These are phyloP conservation scores for Quadroppia sp. DNA, from an alignment of 2,888 invertebrate genomes.

Conservation along the genomic window DNA sequence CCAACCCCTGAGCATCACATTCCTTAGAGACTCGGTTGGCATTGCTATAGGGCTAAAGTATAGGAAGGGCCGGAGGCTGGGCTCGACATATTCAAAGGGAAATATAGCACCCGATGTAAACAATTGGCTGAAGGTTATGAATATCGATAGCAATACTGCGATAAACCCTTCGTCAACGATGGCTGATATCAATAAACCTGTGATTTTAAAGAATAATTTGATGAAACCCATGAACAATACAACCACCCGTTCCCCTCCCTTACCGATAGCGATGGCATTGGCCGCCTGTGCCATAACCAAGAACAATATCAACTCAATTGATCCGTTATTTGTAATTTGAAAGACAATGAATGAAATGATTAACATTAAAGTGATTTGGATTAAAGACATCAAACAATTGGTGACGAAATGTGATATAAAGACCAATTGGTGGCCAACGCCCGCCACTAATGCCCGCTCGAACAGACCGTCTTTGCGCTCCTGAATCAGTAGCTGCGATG, in stretches of 20 bases:
- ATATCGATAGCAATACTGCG: conserved; percentile 29
- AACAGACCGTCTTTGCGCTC: conserved; percentile 42
- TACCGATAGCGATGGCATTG: conserved; percentile 24
- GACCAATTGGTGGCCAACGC: conserved; percentile 37
- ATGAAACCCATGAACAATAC: too few species aligned
- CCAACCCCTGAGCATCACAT: conserved; percentile 40
- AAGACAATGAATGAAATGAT: conserved; percentile 32
- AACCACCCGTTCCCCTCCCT: too few species aligned
- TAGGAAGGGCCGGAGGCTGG: not conserved
- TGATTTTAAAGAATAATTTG: not conserved
- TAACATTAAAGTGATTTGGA: conserved; percentile 12
- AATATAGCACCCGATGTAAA: conserved; percentile 34
- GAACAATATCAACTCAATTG: not conserved
- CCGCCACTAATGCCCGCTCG: conserved; percentile 38
- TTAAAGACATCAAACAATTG: conserved; percentile 33
- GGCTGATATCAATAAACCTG: conserved; percentile 36
- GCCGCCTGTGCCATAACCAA: conserved; percentile 32
- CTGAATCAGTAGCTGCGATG: conserved; percentile 32
- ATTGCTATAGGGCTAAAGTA: conserved; percentile 23
- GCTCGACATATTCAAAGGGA: conserved; percentile 21
- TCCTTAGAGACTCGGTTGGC: conserved; percentile 31
- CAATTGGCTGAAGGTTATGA: conserved; percentile 35
- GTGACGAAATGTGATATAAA: conserved; percentile 39
- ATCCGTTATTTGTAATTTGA: conserved; percentile 21
- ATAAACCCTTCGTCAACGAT: conserved; percentile 28